Evolutionary conservation across 2,797 vertebrate genomes (phyloP), one percentile per base, ranked within the genome.

Genomic region (Telmatherina bonti): DNA sequence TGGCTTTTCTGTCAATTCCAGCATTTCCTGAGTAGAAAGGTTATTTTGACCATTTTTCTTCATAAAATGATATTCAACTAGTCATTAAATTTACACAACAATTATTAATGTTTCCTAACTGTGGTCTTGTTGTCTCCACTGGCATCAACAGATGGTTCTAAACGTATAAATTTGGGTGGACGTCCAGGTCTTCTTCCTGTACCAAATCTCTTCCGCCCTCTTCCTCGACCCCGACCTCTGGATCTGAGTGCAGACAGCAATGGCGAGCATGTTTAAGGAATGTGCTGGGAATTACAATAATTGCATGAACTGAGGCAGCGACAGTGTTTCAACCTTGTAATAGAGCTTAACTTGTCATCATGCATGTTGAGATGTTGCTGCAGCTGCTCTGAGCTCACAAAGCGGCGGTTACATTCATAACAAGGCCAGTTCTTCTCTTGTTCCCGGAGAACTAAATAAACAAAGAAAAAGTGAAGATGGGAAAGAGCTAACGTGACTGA

Each of bases 341-440:
- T 94, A 67, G 96, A 96, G 87, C 95, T 95, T 67, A 99, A 88
- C 88, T 99, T 99, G 91, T 99, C 98, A 0, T 99, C 98, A 0
- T 99, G 98, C 91, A 97, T 96, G 90, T 99, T 98, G 83, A 99
- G 96, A 79, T 99, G 98, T 69, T 97, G 97, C 82, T 99, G 98
- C 45, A 99, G 94, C 55, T 99, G 97, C 74, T 99, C 97, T 0
- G 97, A 99, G 93, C 96, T 99, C 92, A 97, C 92, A 68, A 99
- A 99, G 20, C 98, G 97, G 0, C 97, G 94, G 82, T 96, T 99
- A 67, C 98, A 99, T 80, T 99, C 98, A 0, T 97, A 99, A 81
- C 98, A 99, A 0, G 98, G 98, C 98, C 98, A 99, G 82, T 99
- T 99, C 93, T 97, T 99, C 90, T 99, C 98, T 77, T 98, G 97